Percentiles rank a stretch among this genome's conserved stretches.
These are phyloP conservation scores for Acestrorhynchus altus DNA, from an alignment of 2,797 vertebrate genomes.

Conservation along the genomic window DNA sequence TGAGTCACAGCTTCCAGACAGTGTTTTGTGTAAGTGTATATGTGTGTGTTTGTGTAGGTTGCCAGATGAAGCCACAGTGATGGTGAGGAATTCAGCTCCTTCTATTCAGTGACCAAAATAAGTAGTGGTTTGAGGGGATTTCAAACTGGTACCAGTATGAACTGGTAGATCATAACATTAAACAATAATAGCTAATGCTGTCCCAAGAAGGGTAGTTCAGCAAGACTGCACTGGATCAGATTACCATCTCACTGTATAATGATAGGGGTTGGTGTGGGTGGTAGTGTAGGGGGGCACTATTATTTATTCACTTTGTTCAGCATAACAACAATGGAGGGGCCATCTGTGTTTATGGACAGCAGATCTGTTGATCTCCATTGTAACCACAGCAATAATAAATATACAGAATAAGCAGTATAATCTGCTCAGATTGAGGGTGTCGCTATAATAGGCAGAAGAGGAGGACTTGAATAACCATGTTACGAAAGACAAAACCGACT, in stretches of 20 bases:
- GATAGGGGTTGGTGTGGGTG: background rate
- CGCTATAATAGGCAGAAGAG: too few species aligned
- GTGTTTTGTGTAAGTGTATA: background rate
- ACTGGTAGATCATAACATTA: conserved; percentile 32
- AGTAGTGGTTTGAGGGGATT: conserved; percentile 16
- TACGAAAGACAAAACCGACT: too few species aligned
- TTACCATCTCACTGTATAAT: conserved; percentile 6
- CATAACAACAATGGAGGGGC: too few species aligned
- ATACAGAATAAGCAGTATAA: too few species aligned
- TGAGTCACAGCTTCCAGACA: conserved; percentile 39
- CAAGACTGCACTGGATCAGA: conserved; percentile 6
- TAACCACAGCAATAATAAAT: too few species aligned
- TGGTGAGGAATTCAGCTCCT: conserved; percentile 27
- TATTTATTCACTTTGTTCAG: too few species aligned
- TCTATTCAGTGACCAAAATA: conserved; percentile 28
- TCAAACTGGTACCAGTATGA: background rate
- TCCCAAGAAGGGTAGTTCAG: conserved; percentile 16
- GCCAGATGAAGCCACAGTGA: conserved; percentile 26
- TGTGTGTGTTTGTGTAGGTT: conserved; percentile 18
- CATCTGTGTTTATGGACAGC: too few species aligned
- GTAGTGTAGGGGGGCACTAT: background rate
- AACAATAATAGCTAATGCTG: conserved; percentile 23
- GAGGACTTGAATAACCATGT: too few species aligned
- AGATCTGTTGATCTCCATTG: too few species aligned
- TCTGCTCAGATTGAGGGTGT: too few species aligned